phyloP scores from a whole-genome alignment of 1,140 invertebrate species.

The Lerema accius region DNA sequence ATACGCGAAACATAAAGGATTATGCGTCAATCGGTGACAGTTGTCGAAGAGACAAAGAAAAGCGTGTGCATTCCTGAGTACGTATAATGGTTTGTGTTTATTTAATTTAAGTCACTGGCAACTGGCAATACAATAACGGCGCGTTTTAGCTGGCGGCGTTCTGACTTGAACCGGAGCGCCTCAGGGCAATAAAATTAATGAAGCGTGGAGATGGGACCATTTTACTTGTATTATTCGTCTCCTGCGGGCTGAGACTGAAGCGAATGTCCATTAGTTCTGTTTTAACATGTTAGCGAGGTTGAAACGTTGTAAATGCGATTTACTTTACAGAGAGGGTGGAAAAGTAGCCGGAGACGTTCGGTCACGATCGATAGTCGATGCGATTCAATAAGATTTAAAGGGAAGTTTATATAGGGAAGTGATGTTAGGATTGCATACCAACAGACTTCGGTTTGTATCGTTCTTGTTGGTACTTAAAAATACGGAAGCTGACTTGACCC shows the following conservation, averaged over 20 bases:
- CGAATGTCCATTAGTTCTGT: constrained; percentile 83
- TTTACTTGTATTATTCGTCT: constrained; percentile 83
- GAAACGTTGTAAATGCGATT: constrained; percentile 82
- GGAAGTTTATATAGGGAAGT: constrained; percentile 15
- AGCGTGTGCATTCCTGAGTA: constrained; percentile 59
- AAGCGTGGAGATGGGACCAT: constrained; percentile 82
- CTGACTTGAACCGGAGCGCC: constrained; percentile 70
- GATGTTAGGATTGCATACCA: not conserved
- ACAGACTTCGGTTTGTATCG: not conserved
- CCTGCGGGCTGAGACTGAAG: constrained; percentile 80
- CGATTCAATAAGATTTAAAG: constrained; percentile 49
- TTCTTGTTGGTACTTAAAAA: too few relatives aligned
- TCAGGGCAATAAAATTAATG: constrained; percentile 82
- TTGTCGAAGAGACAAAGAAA: constrained; percentile 72
- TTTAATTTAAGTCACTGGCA: constrained; percentile 78
- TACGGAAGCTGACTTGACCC: too few relatives aligned
- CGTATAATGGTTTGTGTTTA: constrained; percentile 77
- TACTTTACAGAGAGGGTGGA: constrained; percentile 79
- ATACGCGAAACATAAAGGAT: constrained; percentile 59
- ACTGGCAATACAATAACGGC: constrained; percentile 74
- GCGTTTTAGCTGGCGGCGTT: constrained; percentile 72
- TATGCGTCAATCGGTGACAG: constrained; percentile 73
- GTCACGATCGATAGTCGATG: constrained; percentile 66
- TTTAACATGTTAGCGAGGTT: constrained; percentile 83
- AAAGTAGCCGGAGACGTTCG: constrained; percentile 73